Evolutionary conservation across 2,888 invertebrate species (phyloP), one percentile per base, ranked within the genome.

Genomic region (Minunthozetes semirufus): DNA sequence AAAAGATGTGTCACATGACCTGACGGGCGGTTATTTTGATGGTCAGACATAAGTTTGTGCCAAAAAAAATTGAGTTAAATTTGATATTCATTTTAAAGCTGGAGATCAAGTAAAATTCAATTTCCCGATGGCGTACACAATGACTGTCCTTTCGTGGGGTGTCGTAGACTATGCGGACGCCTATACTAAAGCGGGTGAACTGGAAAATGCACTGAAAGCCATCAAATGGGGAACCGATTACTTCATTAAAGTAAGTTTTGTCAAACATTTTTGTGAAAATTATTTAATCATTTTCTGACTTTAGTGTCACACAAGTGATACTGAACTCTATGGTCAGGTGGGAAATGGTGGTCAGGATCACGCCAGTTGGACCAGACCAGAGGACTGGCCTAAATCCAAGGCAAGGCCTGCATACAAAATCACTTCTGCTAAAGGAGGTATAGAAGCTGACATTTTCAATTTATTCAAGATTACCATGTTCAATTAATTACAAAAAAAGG

Each of bases 221-320:
- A 27, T 61, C 61, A 61, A 61, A 61, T 61, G 61, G 61, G 61
- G 61, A 61, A 61, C 61, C 2, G 61, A 61, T 13, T 61, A 61
- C 15, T 61, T 61, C 27, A 61, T 61, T 13, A 61, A 61, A 13
- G 61, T 61, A 33, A 33, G 8, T 33, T n/a, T n/a, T n/a, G n/a
- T n/a, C n/a, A n/a, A n/a, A n/a, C n/a, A n/a, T n/a, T n/a, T n/a
- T 19, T 59, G 59, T 19, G 2, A 59, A 3, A 33, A 9, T 6
- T 33, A n/a, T 6, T 6, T 22, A 59, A 6, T 59, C 22, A 19
- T 59, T 6, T 59, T 25, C 19, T 25, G 19, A 22, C 9, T 33
- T 33, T 61, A 61, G 61, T 61, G 61, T 61, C 61, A 61, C 61
- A 61, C 61, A 2, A 29, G 27, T 17, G 61, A 61, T 11, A 27